phyloP scores from a whole-genome alignment of 2,888 invertebrate species.

The Nephrotoma appendiculata region DNA sequence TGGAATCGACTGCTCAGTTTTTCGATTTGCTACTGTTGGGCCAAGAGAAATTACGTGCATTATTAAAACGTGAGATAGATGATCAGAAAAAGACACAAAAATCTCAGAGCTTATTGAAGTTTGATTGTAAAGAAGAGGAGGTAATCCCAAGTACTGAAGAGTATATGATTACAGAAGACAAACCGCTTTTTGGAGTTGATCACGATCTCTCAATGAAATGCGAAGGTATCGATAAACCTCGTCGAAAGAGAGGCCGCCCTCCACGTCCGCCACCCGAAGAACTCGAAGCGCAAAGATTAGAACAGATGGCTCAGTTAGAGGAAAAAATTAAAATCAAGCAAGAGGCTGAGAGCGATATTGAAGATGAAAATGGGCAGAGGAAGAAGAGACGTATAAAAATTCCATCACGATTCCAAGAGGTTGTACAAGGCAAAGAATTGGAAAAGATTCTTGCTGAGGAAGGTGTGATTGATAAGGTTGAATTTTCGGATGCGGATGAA shows the following conservation, averaged over 20 bases:
- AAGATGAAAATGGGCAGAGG: constrained; percentile 33
- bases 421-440: constrained; percentile 59
- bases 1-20: constrained; percentile 60
- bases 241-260: constrained; percentile 54
- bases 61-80: constrained; percentile 28
- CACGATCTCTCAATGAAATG: constrained; percentile 49
- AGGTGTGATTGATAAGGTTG: constrained; percentile 50
- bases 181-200: constrained; percentile 33
- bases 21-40: constrained; percentile 56
- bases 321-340: constrained; percentile 12
- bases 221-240: constrained; percentile 46
- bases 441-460: constrained; percentile 58
- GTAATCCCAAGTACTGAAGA: neutral
- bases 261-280: constrained; percentile 37
- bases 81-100: neutral
- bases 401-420: constrained; percentile 44
- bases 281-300: constrained; percentile 14
- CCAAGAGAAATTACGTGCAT: constrained; percentile 34
- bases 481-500: constrained; percentile 22
- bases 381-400: constrained; percentile 49
- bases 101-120: constrained; percentile 14
- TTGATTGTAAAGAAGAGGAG: neutral
- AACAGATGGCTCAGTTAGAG: constrained; percentile 15
- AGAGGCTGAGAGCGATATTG: constrained; percentile 15
- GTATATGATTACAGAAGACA: neutral